phyloP scores from a whole-genome alignment of 2,797 vertebrate species.

The Heterohyrax brucei region DNA sequence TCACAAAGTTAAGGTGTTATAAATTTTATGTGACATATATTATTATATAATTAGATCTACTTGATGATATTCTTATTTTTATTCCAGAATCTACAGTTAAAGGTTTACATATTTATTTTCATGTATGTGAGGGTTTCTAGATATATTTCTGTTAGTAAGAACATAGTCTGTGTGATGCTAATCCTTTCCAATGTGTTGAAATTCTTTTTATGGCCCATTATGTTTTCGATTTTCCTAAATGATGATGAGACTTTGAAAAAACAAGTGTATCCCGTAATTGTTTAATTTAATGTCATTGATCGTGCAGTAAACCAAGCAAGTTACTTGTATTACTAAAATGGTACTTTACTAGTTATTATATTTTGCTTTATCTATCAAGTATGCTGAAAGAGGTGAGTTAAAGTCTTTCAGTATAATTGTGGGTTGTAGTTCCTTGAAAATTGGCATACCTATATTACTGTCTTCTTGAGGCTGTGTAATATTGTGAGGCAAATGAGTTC shows the following conservation, averaged over 20 bases:
- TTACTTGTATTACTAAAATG: conserved; percentile 23
- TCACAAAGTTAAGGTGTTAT: not conserved
- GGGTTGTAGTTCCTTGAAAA: not conserved
- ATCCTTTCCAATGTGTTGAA: conserved; percentile 30
- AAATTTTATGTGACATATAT: not conserved
- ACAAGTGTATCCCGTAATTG: not conserved
- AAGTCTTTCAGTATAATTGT: not conserved
- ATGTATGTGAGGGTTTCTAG: not conserved
- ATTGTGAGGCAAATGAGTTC: not conserved
- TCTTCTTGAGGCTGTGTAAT: not conserved
- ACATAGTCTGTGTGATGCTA: not conserved
- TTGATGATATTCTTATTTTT: conserved; percentile 22
- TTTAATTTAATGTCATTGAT: conserved; percentile 39
- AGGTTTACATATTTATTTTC: not conserved
- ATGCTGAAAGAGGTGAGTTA: not conserved
- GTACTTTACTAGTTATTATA: conserved; percentile 21
- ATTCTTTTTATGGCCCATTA: not conserved
- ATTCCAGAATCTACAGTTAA: not conserved
- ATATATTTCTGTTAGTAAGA: not conserved
- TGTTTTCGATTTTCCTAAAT: conserved; percentile 39
- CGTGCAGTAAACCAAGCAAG: not conserved
- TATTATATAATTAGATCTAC: not conserved
- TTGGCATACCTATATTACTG: not conserved
- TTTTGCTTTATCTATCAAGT: not conserved
- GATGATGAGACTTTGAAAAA: not conserved